A percentile compares a stretch with the other conserved stretches of the same genome.
phyloP scores from a whole-genome alignment of 2,797 vertebrate species.

The Anabacerthia variegaticeps region DNA sequence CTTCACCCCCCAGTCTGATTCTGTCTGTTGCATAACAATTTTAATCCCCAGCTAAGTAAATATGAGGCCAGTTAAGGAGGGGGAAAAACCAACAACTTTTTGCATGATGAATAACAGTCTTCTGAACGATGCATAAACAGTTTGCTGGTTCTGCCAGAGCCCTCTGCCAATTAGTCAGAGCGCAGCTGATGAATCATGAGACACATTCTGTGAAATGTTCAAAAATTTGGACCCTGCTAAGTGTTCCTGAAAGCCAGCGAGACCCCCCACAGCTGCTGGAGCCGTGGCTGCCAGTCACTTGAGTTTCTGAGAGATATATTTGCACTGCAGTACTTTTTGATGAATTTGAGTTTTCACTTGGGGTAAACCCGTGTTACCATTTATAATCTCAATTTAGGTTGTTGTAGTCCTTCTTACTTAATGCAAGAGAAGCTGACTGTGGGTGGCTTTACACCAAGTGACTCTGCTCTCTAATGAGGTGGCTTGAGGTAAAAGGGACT shows the following conservation, averaged over 20 bases:
- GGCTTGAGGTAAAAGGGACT: not conserved
- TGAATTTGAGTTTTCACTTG: not conserved
- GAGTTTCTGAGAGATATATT: not conserved
- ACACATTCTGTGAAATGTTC: slow-evolving; percentile 59
- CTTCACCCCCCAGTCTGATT: not conserved
- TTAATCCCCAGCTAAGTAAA: slow-evolving; percentile 16
- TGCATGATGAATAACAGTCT: slow-evolving; percentile 37
- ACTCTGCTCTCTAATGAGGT: slow-evolving; percentile 2
- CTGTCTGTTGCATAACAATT: slow-evolving; percentile 19
- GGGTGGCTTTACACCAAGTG: not conserved
- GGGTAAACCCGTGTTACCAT: not conserved
- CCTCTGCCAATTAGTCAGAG: slow-evolving; percentile 64
- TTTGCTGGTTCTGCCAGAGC: slow-evolving; percentile 58
- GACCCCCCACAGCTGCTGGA: slow-evolving; percentile 46
- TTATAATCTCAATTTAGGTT: not conserved
- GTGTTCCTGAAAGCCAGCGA: slow-evolving; percentile 13
- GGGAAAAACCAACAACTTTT: not conserved
- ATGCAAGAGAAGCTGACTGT: not conserved
- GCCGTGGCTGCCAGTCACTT: not conserved
- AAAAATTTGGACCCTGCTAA: slow-evolving; percentile 46
- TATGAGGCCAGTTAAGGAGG: not conserved
- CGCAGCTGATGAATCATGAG: slow-evolving; percentile 64
- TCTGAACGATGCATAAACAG: slow-evolving; percentile 49
- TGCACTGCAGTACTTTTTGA: not conserved
- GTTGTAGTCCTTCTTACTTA: not conserved